Evolutionary conservation across 1,140 invertebrate species (phyloP).

Genomic region (Drosophila ogumai): DNA sequence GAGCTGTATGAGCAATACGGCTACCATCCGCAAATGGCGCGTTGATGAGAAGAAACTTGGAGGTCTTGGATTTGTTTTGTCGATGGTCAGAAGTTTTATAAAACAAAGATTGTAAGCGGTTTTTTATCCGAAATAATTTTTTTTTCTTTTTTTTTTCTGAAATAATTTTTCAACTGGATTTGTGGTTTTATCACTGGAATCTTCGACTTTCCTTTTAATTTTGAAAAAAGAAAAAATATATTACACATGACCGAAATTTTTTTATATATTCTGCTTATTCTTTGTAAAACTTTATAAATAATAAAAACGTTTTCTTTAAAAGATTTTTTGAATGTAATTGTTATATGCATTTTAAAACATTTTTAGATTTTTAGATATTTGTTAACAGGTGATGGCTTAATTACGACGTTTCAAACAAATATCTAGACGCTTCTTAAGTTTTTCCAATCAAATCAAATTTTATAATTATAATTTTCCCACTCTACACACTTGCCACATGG

Average conservation of each 20-base stretch:
- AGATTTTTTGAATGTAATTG: too few relatives aligned
- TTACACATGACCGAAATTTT: too few relatives aligned
- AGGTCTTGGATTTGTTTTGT: neutral
- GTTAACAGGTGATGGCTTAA: too few relatives aligned
- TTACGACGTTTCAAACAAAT: neutral
- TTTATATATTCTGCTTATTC: too few relatives aligned
- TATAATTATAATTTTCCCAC: neutral
- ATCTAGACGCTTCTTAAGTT: neutral
- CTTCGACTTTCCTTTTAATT: neutral
- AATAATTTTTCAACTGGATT: too few relatives aligned
- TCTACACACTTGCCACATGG: neutral
- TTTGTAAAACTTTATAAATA: too few relatives aligned
- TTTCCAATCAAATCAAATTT: neutral
- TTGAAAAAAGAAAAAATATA: neutral
- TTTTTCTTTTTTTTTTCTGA: neutral
- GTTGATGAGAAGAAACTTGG: neutral
- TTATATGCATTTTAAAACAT: too few relatives aligned
- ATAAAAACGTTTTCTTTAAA: too few relatives aligned
- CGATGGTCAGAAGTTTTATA: constrained; percentile 1
- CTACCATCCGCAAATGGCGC: constrained; percentile 63
- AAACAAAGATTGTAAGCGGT: constrained; percentile 4
- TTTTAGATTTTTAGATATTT: too few relatives aligned
- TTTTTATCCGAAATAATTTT: neutral
- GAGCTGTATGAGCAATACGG: constrained; percentile 54
- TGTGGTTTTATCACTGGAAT: neutral